Evolutionary conservation across 2,888 invertebrate species (phyloP).

Genomic region (Morpho achilles): DNA sequence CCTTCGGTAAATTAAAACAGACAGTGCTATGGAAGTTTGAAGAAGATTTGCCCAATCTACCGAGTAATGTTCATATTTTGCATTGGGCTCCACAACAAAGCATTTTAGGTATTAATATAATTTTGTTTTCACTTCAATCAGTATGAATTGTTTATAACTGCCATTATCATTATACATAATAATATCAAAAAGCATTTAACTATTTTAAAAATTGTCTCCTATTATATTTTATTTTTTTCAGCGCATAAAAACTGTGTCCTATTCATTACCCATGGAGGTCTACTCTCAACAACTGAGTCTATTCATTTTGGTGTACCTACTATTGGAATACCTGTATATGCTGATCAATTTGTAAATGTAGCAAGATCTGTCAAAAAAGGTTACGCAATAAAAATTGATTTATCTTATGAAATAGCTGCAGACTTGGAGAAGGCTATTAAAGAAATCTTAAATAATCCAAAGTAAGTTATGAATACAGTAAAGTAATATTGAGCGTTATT

Average conservation of each 20-base stretch:
- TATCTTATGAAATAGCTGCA: constrained; percentile 35
- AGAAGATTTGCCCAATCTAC: constrained; percentile 38
- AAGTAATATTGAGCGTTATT: no score
- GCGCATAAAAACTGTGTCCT: constrained; percentile 55
- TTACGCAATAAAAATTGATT: constrained; percentile 38
- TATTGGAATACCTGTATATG: constrained; percentile 55
- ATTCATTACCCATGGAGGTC: constrained; percentile 62
- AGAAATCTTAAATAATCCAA: constrained; percentile 38
- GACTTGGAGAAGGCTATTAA: constrained; percentile 41
- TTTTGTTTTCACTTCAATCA: neutral
- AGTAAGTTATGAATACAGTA: constrained; percentile 33
- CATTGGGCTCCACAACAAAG: constrained; percentile 52
- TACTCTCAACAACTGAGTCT: constrained; percentile 51
- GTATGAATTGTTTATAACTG: no score
- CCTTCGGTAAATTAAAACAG: constrained; percentile 46
- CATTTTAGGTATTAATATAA: constrained; percentile 16
- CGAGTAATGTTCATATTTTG: constrained; percentile 47
- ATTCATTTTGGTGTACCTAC: constrained; percentile 51
- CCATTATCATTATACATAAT: no score
- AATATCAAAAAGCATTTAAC: no score
- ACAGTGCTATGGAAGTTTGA: constrained; percentile 59
- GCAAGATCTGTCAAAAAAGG: constrained; percentile 44
- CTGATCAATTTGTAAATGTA: constrained; percentile 53
- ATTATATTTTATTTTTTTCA: constrained; percentile 27
- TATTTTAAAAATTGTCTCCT: no score